Evolutionary conservation across 2,113 vertebrate genomes (phyloP).

Genomic region (Tragelaphus strepsiceros): DNA sequence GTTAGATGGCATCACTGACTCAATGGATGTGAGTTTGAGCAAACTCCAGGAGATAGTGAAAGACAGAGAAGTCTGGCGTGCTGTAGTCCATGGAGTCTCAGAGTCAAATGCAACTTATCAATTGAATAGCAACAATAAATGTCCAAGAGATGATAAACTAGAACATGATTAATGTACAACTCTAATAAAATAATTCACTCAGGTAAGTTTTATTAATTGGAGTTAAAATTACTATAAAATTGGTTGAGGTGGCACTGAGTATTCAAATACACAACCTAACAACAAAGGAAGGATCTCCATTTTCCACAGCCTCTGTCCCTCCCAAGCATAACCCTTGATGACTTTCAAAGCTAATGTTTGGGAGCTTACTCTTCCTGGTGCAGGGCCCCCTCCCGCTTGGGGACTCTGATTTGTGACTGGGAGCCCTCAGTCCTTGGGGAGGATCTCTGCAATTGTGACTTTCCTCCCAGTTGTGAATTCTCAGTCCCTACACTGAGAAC

Average conservation of each 20-base stretch:
- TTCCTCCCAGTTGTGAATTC: neutral
- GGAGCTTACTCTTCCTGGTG: neutral
- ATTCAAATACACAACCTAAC: neutral
- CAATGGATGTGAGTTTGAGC: neutral
- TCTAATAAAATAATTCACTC: neutral
- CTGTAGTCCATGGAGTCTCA: neutral
- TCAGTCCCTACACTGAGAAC: neutral
- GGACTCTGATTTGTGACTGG: neutral
- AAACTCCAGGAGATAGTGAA: neutral
- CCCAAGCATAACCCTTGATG: neutral
- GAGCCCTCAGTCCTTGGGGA: neutral
- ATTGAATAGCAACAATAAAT: neutral
- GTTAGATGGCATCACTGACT: neutral
- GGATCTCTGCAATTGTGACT: neutral
- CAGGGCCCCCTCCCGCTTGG: neutral
- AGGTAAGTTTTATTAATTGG: neutral
- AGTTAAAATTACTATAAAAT: neutral
- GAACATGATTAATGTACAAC: neutral
- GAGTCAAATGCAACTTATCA: neutral
- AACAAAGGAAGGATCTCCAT: neutral
- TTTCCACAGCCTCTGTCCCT: neutral
- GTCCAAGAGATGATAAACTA: neutral
- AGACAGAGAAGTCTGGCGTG: neutral
- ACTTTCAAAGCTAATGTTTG: neutral
- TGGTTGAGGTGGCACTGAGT: neutral